phyloP scores from a whole-genome alignment of 2,888 invertebrate genomes.

The Spicauda simplicius region DNA sequence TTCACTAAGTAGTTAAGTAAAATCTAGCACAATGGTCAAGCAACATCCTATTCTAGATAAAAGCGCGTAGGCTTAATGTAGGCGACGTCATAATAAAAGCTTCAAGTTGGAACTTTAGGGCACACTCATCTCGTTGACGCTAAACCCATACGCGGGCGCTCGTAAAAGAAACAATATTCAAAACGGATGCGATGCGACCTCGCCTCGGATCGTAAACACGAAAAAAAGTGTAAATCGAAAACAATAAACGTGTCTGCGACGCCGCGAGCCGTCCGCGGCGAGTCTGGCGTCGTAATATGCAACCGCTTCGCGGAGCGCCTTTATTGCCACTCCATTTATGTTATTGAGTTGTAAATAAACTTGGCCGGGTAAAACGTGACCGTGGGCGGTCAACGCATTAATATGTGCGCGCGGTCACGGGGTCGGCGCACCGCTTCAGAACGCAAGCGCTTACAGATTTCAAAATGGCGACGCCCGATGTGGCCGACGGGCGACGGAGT shows the following conservation, averaged over 20 bases:
- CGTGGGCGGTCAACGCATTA: constrained; percentile 80
- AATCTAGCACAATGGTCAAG: neutral
- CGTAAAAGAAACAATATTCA: constrained; percentile 66
- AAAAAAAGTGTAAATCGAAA: constrained; percentile 77
- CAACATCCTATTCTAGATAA: neutral
- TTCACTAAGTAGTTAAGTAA: neutral
- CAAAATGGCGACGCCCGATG: constrained; percentile 48
- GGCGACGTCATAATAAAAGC: neutral
- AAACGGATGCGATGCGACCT: constrained; percentile 75
- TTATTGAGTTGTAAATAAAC: constrained; percentile 58
- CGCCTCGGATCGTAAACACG: constrained; percentile 72
- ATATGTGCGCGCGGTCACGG: constrained; percentile 79
- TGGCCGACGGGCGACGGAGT: neutral
- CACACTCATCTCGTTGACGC: neutral
- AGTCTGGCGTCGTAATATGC: constrained; percentile 57
- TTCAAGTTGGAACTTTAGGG: neutral
- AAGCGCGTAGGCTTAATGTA: neutral
- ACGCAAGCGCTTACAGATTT: constrained; percentile 49
- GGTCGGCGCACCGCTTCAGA: constrained; percentile 70
- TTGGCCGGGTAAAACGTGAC: constrained; percentile 65
- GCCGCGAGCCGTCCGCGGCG: constrained; percentile 49
- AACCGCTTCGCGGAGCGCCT: constrained; percentile 48
- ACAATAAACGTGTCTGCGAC: constrained; percentile 77
- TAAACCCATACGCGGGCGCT: constrained; percentile 44
- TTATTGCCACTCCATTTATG: constrained; percentile 50